These are phyloP conservation scores for Champsocephalus gunnari DNA, from an alignment of 2,797 vertebrate species.

Conservation along the genomic window DNA sequence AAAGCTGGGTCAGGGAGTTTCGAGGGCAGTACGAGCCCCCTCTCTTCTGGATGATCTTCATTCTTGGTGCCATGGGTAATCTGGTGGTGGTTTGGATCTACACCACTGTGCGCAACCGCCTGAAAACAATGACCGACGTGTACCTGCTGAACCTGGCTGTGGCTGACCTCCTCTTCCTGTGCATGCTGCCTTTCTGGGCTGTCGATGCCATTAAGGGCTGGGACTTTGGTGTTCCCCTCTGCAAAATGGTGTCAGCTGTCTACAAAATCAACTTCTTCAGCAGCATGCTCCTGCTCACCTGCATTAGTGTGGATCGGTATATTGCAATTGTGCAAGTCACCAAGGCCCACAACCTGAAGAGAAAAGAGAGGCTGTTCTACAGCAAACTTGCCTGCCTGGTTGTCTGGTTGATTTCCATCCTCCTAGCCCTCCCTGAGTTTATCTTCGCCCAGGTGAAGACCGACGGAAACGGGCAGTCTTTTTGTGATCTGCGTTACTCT, in stretches of 20 bases:
- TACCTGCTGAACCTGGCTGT: conserved; percentile 91
- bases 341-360: conserved; percentile 86
- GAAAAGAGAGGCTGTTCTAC: conserved; percentile 79
- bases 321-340: conserved; percentile 87
- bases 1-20: conserved; percentile 79
- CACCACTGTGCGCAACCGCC: conserved; percentile 83
- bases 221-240: conserved; percentile 83
- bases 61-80: conserved; percentile 88
- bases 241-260: conserved; percentile 86
- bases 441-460: conserved; percentile 81
- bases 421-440: conserved; percentile 90
- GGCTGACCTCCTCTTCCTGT: conserved; percentile 91
- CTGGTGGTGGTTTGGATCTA: conserved; percentile 88
- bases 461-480: neutral
- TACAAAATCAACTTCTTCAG: conserved; percentile 94
- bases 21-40: conserved; percentile 83
- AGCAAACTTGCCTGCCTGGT: conserved; percentile 85
- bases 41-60: conserved; percentile 89
- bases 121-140: conserved; percentile 90
- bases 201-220: conserved; percentile 82
- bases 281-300: conserved; percentile 90
- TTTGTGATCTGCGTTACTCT: conserved; percentile 84
- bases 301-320: conserved; percentile 93
- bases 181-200: conserved; percentile 92
- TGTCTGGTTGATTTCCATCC: conserved; percentile 84